Percentiles rank a stretch among this genome's conserved stretches.
Conservation (phyloP, 2,797 vertebrate species). For the Aythya fuligula region DNA sequence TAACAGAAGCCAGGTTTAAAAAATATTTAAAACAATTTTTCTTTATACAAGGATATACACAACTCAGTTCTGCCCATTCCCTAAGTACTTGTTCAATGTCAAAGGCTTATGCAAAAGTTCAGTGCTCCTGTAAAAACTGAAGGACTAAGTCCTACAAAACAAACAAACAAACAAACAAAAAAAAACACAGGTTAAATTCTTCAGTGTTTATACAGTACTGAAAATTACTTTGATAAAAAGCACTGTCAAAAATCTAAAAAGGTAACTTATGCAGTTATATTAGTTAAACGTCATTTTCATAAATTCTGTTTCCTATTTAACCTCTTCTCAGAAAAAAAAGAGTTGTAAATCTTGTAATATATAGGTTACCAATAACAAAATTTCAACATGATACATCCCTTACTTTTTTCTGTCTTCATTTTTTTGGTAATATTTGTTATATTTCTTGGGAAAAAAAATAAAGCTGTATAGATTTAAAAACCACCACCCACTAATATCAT, state of each 20-base stretch:
- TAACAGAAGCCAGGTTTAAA: conserved; percentile 4
- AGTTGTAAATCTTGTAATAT: neutral
- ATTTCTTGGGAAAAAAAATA: neutral
- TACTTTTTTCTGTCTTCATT: neutral
- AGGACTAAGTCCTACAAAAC: neutral
- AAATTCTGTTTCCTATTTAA: conserved; percentile 17
- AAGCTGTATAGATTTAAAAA: neutral
- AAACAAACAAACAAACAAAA: neutral
- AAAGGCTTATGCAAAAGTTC: neutral
- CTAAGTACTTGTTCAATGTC: neutral
- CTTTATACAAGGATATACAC: neutral
- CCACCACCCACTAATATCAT: neutral
- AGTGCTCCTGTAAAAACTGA: neutral
- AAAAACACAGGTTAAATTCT: neutral
- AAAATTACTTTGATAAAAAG: neutral
- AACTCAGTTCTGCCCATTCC: neutral
- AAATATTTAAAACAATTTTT: neutral
- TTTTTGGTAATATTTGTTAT: neutral
- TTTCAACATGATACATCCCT: neutral
- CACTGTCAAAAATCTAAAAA: conserved; percentile 17
- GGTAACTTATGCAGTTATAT: neutral
- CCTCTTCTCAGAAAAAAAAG: neutral
- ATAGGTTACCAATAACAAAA: neutral
- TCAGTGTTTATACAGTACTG: neutral
- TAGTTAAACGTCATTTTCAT: neutral